Conservation (phyloP, 1,140 invertebrate genomes). For the Bombus huntii region DNA sequence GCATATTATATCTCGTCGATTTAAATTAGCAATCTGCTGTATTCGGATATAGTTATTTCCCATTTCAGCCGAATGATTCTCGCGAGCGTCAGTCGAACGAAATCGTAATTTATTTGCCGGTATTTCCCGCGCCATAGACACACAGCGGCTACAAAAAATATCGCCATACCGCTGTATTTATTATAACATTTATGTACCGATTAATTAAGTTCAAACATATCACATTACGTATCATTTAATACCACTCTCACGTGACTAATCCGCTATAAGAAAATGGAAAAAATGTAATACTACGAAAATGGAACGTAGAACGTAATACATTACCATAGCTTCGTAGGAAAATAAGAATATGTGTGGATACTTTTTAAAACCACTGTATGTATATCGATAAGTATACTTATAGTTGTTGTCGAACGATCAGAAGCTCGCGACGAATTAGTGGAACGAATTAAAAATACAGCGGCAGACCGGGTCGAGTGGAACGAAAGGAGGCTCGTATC, state of each 20-base stretch:
- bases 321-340: no score
- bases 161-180: no score
- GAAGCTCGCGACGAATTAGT: constrained; percentile 35
- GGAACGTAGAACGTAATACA: no score
- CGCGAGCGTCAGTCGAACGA: background rate
- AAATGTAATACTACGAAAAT: no score
- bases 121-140: background rate
- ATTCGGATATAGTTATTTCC: background rate
- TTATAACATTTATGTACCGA: no score
- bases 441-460: constrained; percentile 51
- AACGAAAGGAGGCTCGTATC: constrained; percentile 34
- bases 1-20: background rate
- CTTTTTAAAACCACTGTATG: no score
- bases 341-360: no score
- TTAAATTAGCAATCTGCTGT: background rate
- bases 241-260: rapidly evolving
- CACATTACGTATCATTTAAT: no score
- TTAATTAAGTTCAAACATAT: no score
- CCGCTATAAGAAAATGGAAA: no score
- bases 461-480: constrained; percentile 2
- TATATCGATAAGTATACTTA: background rate
- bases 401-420: background rate
- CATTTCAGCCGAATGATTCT: background rate
- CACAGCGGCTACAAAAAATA: no score
- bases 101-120: constrained; percentile 5